A percentile compares a stretch with the other conserved stretches of the same genome.
phyloP scores from a whole-genome alignment of 2,797 vertebrate species.

The Diceros bicornis region DNA sequence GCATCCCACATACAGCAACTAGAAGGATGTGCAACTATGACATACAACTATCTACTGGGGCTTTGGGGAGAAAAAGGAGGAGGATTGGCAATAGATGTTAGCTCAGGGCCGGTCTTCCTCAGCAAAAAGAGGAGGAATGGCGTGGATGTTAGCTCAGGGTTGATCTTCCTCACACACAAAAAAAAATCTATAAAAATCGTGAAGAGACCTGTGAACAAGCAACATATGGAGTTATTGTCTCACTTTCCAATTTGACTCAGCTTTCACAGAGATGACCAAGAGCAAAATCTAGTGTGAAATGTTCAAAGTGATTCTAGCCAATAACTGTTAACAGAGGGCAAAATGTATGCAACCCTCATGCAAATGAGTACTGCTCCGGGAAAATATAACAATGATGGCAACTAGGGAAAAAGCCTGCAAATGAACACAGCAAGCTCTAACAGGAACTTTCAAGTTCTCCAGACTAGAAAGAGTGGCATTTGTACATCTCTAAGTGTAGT shows the following conservation, averaged over 20 bases:
- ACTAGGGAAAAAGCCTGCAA: neutral
- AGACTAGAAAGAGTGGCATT: neutral
- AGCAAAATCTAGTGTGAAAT: neutral
- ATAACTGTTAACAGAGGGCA: neutral
- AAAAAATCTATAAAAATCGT: slow-evolving; percentile 25
- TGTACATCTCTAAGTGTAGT: slow-evolving; percentile 26
- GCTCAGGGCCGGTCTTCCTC: no score
- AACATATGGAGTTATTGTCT: neutral
- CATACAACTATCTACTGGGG: no score
- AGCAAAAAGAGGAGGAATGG: no score
- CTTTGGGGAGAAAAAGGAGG: no score
- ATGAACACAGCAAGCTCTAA: neutral
- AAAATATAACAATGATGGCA: neutral
- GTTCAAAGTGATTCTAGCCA: neutral
- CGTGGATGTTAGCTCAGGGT: no score
- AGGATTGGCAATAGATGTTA: no score
- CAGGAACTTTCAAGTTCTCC: neutral
- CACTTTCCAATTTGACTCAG: slow-evolving; percentile 10
- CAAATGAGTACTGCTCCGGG: neutral
- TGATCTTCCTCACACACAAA: no score
- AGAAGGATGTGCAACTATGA: no score
- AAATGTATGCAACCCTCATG: neutral
- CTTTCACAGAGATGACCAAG: neutral
- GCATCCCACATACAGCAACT: no score
- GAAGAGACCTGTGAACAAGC: neutral